A percentile compares a stretch with the other conserved stretches of the same genome.
phyloP scores from a whole-genome alignment of 2,797 vertebrate genomes.

The Lithobates pipiens region DNA sequence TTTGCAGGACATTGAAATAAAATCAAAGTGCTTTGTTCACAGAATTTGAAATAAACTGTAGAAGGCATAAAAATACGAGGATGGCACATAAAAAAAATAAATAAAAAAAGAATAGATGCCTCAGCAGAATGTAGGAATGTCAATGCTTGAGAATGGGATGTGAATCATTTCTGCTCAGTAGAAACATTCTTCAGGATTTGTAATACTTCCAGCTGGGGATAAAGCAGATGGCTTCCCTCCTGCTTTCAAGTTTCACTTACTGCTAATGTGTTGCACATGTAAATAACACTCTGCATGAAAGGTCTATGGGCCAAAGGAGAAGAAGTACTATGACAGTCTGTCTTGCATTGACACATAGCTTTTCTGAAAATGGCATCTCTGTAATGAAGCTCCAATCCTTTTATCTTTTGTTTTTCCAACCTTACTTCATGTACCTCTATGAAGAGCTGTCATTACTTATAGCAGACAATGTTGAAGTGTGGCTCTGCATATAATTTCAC shows the following conservation, averaged over 20 bases:
- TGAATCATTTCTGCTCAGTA: conserved; percentile 61
- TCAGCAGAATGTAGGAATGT: conserved; percentile 68
- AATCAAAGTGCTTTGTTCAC: conserved; percentile 65
- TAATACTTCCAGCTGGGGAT: conserved; percentile 35
- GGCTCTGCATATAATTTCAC: background rate
- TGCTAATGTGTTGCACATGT: conserved; percentile 43
- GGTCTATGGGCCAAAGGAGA: background rate
- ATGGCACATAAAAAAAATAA: conserved; percentile 45
- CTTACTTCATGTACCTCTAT: background rate
- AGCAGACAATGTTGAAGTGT: background rate
- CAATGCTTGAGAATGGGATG: conserved; percentile 70
- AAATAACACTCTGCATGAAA: conserved; percentile 25
- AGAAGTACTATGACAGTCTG: background rate
- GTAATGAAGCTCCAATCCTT: background rate
- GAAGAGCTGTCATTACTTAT: background rate
- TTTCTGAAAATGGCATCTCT: background rate
- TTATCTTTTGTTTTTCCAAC: background rate
- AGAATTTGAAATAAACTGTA: conserved; percentile 66
- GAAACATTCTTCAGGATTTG: conserved; percentile 42
- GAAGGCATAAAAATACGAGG: conserved; percentile 66
- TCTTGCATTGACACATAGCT: background rate
- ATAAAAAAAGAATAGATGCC: conserved; percentile 36
- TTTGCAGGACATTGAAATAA: conserved; percentile 49
- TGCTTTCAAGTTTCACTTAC: conserved; percentile 35
- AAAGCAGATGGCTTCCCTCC: conserved; percentile 53